phyloP scores from a whole-genome alignment of 2,797 vertebrate genomes.

The Poecilia gillii region DNA sequence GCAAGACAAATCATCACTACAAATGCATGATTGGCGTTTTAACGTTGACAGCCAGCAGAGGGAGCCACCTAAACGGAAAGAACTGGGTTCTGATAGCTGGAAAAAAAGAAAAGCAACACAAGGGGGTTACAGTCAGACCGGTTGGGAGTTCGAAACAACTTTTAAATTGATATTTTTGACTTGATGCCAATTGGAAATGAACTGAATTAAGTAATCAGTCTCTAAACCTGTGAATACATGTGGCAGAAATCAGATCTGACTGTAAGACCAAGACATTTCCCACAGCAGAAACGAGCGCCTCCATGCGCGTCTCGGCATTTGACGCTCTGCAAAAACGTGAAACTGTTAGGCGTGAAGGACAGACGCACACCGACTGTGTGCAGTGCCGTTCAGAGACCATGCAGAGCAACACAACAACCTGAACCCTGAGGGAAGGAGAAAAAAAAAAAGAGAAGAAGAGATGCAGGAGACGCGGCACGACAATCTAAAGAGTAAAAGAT shows the following conservation, averaged over 20 bases:
- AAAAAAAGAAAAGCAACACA: conserved; percentile 31
- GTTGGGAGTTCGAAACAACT: background rate
- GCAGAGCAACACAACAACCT: conserved; percentile 68
- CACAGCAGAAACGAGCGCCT: conserved; percentile 28
- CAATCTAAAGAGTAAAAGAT: conserved; percentile 35
- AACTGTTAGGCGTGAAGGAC: conserved; percentile 42
- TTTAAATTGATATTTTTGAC: background rate
- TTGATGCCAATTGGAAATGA: background rate
- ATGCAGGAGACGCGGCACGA: conserved; percentile 11
- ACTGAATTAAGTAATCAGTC: background rate
- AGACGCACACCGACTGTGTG: conserved; percentile 59
- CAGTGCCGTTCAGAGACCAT: conserved; percentile 67
- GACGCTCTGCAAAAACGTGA: conserved; percentile 50
- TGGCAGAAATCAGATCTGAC: conserved; percentile 58
- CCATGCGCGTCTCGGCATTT: conserved; percentile 35
- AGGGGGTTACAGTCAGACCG: conserved; percentile 69
- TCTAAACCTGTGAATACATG: background rate
- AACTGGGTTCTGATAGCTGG: conserved; percentile 22
- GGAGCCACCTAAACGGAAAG: conserved; percentile 65
- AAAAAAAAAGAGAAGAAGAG: conserved; percentile 22
- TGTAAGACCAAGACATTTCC: conserved; percentile 53
- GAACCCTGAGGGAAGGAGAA: conserved; percentile 50
- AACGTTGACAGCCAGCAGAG: conserved; percentile 61
- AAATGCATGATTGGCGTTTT: conserved; percentile 58
- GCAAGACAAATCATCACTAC: conserved; percentile 55